Conservation (phyloP, 2,888 invertebrate genomes). For the Volucella bombylans region DNA sequence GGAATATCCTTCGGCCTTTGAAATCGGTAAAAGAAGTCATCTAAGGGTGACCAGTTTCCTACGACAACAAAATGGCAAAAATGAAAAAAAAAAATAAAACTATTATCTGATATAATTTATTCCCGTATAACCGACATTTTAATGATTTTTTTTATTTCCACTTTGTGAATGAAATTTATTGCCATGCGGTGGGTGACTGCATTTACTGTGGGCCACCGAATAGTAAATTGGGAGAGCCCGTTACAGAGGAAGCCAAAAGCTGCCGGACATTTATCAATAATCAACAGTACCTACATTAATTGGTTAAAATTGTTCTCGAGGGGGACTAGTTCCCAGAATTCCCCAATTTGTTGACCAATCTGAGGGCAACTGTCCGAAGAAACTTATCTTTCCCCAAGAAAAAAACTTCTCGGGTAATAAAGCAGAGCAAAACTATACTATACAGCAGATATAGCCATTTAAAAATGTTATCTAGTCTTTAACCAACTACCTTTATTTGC, state of each 20-base stretch:
- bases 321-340: too few species aligned
- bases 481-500: too few species aligned
- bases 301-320: too few species aligned
- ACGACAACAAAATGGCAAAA: neutral
- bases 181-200: conserved; percentile 41
- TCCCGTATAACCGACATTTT: conserved; percentile 21
- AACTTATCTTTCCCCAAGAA: too few species aligned
- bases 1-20: conserved; percentile 3
- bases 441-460: too few species aligned
- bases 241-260: conserved; percentile 14
- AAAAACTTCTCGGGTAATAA: too few species aligned
- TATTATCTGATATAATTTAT: conserved; percentile 57
- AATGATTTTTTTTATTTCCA: conserved; percentile 7
- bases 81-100: conserved; percentile 29
- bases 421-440: too few species aligned
- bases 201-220: conserved; percentile 17
- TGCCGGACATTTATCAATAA: neutral
- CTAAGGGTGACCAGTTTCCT: neutral
- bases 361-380: too few species aligned
- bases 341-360: too few species aligned
- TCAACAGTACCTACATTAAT: neutral
- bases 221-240: neutral
- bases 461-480: too few species aligned
- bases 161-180: conserved; percentile 39
- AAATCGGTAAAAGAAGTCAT: conserved; percentile 14